Conservation (phyloP, 2,113 vertebrate genomes). For the Garra rufa region DNA sequence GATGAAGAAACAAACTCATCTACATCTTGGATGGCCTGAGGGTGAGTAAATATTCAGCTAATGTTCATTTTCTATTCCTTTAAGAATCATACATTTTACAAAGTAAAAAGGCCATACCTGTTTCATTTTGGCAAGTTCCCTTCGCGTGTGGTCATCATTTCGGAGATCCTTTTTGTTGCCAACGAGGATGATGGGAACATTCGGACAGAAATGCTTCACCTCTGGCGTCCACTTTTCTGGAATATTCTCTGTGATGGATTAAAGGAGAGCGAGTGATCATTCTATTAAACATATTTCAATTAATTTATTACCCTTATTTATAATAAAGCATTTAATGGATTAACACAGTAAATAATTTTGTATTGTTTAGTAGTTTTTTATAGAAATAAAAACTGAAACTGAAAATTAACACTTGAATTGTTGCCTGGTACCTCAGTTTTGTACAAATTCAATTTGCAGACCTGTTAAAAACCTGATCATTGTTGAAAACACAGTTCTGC, state of each 20-base stretch:
- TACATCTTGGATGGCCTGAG: too few species aligned
- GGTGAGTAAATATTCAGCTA: background rate
- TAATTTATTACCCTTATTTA: background rate
- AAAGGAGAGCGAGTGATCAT: background rate
- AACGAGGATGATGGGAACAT: constrained; percentile 96
- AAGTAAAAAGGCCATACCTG: constrained; percentile 77
- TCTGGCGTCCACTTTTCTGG: constrained; percentile 98
- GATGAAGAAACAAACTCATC: too few species aligned
- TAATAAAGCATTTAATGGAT: background rate
- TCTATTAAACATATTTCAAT: background rate
- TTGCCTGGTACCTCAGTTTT: background rate
- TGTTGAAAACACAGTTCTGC: background rate
- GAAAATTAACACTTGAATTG: too few species aligned
- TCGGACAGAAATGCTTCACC: constrained; percentile 98
- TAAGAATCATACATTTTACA: background rate
- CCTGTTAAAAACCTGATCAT: background rate
- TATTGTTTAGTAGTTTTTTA: background rate
- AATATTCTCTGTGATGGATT: constrained; percentile 86
- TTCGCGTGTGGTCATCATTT: constrained; percentile 90
- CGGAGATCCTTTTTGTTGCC: constrained; percentile 98
- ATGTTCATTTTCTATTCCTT: background rate
- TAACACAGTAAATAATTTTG: background rate
- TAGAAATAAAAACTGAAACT: background rate
- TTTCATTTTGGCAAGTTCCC: constrained; percentile 97
- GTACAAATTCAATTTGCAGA: background rate